Base-by-base conservation (phyloP, 2,888 invertebrate species). In the Sarcophaga caerulescens region DNA sequence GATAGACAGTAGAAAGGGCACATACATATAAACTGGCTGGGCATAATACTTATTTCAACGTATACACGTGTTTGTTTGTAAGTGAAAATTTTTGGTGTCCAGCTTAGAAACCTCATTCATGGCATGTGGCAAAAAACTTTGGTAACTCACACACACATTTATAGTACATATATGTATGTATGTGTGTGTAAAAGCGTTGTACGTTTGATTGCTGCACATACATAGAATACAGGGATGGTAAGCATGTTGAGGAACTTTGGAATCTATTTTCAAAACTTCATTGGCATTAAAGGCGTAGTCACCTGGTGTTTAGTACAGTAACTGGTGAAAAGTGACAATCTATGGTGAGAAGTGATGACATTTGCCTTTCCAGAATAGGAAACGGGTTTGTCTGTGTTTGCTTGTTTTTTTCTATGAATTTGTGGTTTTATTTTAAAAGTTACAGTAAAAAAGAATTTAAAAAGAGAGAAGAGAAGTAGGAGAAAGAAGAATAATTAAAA, bases 41-140 rank as follows among this genome's bases (percentile, higher is more conserved):
- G 35, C 35, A 35, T 35, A 35, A 35, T 35, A 25, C 23, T 23
- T 25, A 35, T 10, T 1, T 35, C 78, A 71, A 52, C 73, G 66
- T 81, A 47, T 81, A 81, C 70, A 84, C 84, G 81, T 84, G 86
- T 78, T 86, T 78, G 86, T 78, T 66, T 69, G 84, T 81, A 86
- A 84, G 81, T 84, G 84, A 84, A 86, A 78, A 74, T 14, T 52
- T 81, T 86, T 78, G 77, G 77, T 76, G 69, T 70, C 81, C 81
- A 78, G 84, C 80, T 86, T 63, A n/a, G 45, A 86, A 86, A 86
- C 81, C 81, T 81, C 81, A 78, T 81, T 74, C 84, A 86, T 78
- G 84, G 84, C 81, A 66, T 86, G 77, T 81, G 86, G 84, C 44
- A 57, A 81, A 80, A 65, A 25, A 65, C 52, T 52, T 52, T 52